Base-by-base conservation (phyloP, 2,113 vertebrate species). In the Bufo bufo region DNA sequence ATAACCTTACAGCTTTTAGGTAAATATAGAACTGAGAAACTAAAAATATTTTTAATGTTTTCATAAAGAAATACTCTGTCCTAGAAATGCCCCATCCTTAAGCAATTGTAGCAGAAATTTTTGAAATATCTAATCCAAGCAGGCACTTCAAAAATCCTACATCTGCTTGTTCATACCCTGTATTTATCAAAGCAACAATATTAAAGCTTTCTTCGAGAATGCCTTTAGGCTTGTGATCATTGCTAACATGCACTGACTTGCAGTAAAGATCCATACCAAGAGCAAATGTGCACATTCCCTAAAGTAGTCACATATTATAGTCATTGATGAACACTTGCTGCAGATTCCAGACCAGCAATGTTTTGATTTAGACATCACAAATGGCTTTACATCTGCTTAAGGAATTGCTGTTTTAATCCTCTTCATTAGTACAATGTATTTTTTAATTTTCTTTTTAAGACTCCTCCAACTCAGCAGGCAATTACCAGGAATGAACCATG, bases 111-210 rank as follows among this genome's bases (percentile, higher is more conserved):
- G 19, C 17, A 65, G 80, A 58, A 63, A 88, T 88, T 83, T 23
- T 63, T 77, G 12, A 20, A 88, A 82, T 33, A 12, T 47, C 43
- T 88, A 77, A 83, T 77, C 49, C 11, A 77, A 66, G 56, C 74
- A 83, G 75, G n/a, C 72, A 88, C 66, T 4, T 77, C n/a, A 88
- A 61, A 23, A 20, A 88, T 84, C 75, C 58, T 65, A 45, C 81
- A 88, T 75, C 69, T 88, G 87, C 75, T 45, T 7, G 1, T 84
- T 58, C 86, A 59, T 13, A 75, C 66, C 69, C 59, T 74, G 47
- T 33, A 83, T 88, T 84, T 74, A 77, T 77, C 19, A 72, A 56
- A 63, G 77, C 19, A 83, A 54, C 65, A 82, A 47, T 52, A 45
- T 85, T 19, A 47, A 86, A 54, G 20, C 33, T 54, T 81, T 87